Evolutionary conservation across 2,113 vertebrate species (phyloP), one percentile per base, ranked within the genome.

Genomic region (Glaucidium brasilianum): DNA sequence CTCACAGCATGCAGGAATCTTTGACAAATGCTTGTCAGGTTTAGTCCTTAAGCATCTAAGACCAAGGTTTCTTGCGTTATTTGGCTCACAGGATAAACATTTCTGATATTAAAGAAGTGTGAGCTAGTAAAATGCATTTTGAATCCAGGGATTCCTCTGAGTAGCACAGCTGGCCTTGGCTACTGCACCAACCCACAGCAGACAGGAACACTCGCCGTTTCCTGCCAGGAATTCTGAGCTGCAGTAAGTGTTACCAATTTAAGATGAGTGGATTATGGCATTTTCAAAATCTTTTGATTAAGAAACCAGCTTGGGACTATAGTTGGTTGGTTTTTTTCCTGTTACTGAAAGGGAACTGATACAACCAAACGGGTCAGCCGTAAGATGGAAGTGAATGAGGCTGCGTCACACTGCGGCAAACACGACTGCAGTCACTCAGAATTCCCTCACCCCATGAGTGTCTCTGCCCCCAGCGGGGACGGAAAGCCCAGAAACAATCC

Each of bases 341-440:
- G 11, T 59, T 81, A 45, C 37, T 56, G 35, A 39, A 63, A 47
- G 39, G 63, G 21, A 86, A 32, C 0, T 0, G 20, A 13, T 18
- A 18, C 9, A 37, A 50, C 21, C 4, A 5, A 39, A 15, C 9
- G 1, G 3, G 26, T 22, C 41, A 43, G 10, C 50, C 37, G 0
- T 7, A 8, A 23, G 19, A 14, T 34, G n/a, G 49, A 37, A 5
- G 8, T 1, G 32, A 82, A 43, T 3, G 1, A 30, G 29, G 55
- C n/a, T 12, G 27, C 1, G 6, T 3, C 37, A 9, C 41, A 12
- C 66, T 9, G 27, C 35, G 35, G 35, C 20, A 11, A 13, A 20
- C 3, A 1, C 25, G 2, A 1, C 15, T 5, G 13, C 39, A 3
- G 4, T 1, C 37, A 0, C 43, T 22, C 29, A 0, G 11, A 3